Conservation (phyloP, 2,113 vertebrate species). For the Amphiprion ocellaris region DNA sequence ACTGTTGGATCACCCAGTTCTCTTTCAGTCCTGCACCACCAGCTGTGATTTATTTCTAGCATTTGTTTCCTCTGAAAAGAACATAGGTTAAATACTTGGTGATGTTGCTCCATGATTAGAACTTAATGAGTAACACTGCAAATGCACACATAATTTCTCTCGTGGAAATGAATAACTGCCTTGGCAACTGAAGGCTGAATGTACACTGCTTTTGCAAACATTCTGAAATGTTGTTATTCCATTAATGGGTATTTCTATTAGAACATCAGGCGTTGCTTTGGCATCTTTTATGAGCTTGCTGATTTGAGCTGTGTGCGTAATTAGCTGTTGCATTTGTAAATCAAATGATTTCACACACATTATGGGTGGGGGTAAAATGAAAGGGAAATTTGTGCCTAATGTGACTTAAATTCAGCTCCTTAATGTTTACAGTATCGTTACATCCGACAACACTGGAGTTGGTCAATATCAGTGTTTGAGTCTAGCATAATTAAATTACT, state of each 20-base stretch:
- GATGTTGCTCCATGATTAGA: neutral
- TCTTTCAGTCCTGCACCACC: neutral
- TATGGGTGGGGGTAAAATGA: conserved; percentile 2
- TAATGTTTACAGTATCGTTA: neutral
- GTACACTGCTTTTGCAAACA: conserved; percentile 17
- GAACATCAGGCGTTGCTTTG: conserved; percentile 10
- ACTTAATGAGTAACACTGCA: neutral
- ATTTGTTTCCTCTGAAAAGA: neutral
- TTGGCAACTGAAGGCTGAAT: neutral
- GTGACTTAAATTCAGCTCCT: neutral
- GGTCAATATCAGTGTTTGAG: too few species aligned
- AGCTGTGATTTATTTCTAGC: neutral
- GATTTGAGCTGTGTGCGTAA: conserved; percentile 27
- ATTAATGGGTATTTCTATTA: conserved; percentile 32
- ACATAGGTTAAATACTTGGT: neutral
- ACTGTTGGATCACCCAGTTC: neutral
- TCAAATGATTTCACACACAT: conserved; percentile 31
- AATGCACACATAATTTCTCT: conserved; percentile 9
- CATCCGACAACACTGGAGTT: neutral
- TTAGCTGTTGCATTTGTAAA: conserved; percentile 30
- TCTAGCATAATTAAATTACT: too few species aligned
- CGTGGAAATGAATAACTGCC: conserved; percentile 8
- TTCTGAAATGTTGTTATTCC: conserved; percentile 9
- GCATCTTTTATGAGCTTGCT: conserved; percentile 29
- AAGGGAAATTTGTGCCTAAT: conserved; percentile 6